Base-by-base conservation (phyloP, 64 coral and sea anemone species). In the Stichodactyla mertensii region DNA sequence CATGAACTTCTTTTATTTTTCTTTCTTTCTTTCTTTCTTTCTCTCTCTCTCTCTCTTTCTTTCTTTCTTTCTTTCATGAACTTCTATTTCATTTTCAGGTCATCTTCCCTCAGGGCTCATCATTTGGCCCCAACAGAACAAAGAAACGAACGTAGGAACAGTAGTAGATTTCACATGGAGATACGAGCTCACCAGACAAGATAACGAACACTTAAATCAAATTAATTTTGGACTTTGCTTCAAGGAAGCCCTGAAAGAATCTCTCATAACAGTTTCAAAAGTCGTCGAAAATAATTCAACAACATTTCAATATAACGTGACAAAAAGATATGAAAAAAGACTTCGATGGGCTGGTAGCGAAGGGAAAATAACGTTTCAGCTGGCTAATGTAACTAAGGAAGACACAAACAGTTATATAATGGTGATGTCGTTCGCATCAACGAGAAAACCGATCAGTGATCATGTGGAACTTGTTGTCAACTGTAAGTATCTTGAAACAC, bases 381-480 rank as follows among this genome's bases (percentile, higher is more conserved):
- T 85, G 19, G 20, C 55, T 0, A 85, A 85, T 15, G 19, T 85
- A 4, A 85, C 83, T 4, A 85, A 52, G 15, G n/a, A 85, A 59
- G 83, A 85, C 15, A 31, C 54, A 8, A 64, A 64, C 52, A 85
- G 83, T 36, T 85, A 85, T 15, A 19, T 52, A 15, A 85, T 85
- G 83, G 83, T 85, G 20, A 64, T 64, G 60, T 58, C 83, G 23
- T 58, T 64, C 19, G 55, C 28, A 0, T 31, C 53, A 7, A 6
- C 56, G 16, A 85, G 83, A 19, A 56, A 61, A 22, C 60, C 60
- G 8, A 85, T 85, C 27, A 51, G 24, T 31, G 83, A 85, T 59
- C 55, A 85, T 23, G 83, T 85, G 23, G 83, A 64, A 8, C 15
- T 85, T 23, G 15, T 85, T 28, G 83, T 85, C 16, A 85, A 55